Base-by-base conservation (phyloP, 2,797 vertebrate genomes). In the Bradypodion pumilum region DNA sequence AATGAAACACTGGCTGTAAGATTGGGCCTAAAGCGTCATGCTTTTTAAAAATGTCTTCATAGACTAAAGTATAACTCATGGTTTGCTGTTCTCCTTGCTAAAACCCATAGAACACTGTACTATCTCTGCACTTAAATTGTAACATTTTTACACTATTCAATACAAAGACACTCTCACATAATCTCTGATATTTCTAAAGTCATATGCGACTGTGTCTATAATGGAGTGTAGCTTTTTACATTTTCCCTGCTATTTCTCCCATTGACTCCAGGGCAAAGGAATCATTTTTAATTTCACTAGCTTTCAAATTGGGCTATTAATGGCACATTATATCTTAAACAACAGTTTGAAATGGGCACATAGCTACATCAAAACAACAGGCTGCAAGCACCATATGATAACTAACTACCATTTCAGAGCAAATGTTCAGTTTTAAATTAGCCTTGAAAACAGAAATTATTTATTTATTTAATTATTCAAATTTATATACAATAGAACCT, bases 321-420 rank as follows among this genome's bases (percentile, higher is more conserved):
- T 35, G 46, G 69, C 15, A 78, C 25, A 42, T 8, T 23, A 6
- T 37, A 35, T 56, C 65, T 66, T 66, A 70, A 70, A 7, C 40
- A 42, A 42, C 23, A 70, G 69, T 70, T 70, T 16, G 37, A 6
- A 40, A 40, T 42, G 40, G 7, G 23, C 21, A 70, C 27, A 70
- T 70, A 66, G 29, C 37, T 49, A 0, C 23, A 40, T 37, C 69
- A 83, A 81, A 86, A 56, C 2, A 85, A 82, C 32, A 37, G 52
- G 10, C 7, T 13, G 37, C 21, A 74, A 60, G 21, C 78, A 49
- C 62, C 49, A 0, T 8, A 25, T 78, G 29, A 56, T 59, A 59
- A 69, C 13, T 9, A 68, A 76, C 46, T 46, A 81, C 60, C 40
- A 56, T n/a, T 84, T 90, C 80, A 68, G 82, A 83, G 65, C 29